Conservation (phyloP, 2,888 invertebrate genomes). For the Liposcelis brunnea region DNA sequence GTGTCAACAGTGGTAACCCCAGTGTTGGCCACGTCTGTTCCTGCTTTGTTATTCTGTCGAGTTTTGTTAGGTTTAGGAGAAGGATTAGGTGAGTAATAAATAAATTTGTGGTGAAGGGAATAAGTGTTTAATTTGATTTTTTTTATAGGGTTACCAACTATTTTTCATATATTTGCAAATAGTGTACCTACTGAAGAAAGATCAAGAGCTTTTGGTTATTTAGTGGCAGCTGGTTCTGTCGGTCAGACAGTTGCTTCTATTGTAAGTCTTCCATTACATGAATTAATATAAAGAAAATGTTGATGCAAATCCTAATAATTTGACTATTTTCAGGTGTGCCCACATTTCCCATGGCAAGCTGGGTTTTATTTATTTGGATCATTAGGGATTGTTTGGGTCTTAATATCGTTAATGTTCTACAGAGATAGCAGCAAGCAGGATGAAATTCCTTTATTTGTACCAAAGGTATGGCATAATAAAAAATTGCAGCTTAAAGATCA, state of each 20-base stretch:
- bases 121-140: constrained; percentile 9
- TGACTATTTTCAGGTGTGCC: constrained; percentile 34
- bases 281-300: neutral
- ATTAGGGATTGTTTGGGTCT: constrained; percentile 47
- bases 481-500: too few species aligned
- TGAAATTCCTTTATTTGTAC: constrained; percentile 37
- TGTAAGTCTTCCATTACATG: constrained; percentile 30
- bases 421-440: constrained; percentile 35
- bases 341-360: constrained; percentile 46
- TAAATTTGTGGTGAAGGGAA: neutral
- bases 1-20: constrained; percentile 52
- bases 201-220: constrained; percentile 52
- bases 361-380: constrained; percentile 51
- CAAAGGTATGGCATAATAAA: constrained; percentile 37
- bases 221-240: constrained; percentile 53
- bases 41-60: constrained; percentile 42
- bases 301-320: neutral
- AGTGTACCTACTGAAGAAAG: constrained; percentile 52
- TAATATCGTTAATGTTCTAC: constrained; percentile 44
- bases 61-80: constrained; percentile 54
- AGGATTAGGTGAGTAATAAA: constrained; percentile 40
- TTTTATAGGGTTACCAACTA: constrained; percentile 47
- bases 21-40: constrained; percentile 43
- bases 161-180: constrained; percentile 57
- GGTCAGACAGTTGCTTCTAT: constrained; percentile 57